Percentiles rank a stretch among this genome's conserved stretches.
These are phyloP conservation scores for Blera fallax DNA, from an alignment of 2,888 invertebrate genomes.

Conservation along the genomic window DNA sequence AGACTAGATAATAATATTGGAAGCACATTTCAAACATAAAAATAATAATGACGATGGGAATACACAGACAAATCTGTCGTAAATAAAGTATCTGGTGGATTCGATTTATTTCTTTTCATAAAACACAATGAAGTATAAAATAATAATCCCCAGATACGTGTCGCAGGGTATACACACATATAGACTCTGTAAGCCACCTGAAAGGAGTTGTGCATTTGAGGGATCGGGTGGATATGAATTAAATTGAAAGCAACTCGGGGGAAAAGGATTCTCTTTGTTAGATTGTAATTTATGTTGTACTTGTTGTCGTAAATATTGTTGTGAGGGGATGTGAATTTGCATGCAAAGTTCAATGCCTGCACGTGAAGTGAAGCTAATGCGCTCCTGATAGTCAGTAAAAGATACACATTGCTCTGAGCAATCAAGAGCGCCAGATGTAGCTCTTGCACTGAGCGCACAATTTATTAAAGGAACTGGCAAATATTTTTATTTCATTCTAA, in stretches of 20 bases:
- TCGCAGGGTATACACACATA: background rate
- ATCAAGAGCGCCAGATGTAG: no score
- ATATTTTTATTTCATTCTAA: no score
- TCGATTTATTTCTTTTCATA: slow-evolving; percentile 35
- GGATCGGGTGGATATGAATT: background rate
- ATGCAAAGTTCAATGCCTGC: background rate
- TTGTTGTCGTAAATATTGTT: background rate
- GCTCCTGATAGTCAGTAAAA: no score
- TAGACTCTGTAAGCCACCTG: background rate
- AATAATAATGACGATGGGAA: background rate
- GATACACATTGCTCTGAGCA: no score
- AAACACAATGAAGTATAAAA: slow-evolving; percentile 7
- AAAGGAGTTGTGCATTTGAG: background rate
- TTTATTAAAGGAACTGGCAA: no score
- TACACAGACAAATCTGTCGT: background rate
- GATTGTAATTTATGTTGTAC: background rate
- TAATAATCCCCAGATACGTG: background rate
- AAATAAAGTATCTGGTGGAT: background rate
- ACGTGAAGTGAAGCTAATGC: no score
- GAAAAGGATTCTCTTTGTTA: background rate
- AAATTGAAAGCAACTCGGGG: background rate
- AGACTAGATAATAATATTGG: background rate
- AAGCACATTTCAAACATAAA: background rate
- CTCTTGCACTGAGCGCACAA: no score
- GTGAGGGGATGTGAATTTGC: no score